Conservation (phyloP, 2,113 vertebrate genomes). For the Lathamus discolor region DNA sequence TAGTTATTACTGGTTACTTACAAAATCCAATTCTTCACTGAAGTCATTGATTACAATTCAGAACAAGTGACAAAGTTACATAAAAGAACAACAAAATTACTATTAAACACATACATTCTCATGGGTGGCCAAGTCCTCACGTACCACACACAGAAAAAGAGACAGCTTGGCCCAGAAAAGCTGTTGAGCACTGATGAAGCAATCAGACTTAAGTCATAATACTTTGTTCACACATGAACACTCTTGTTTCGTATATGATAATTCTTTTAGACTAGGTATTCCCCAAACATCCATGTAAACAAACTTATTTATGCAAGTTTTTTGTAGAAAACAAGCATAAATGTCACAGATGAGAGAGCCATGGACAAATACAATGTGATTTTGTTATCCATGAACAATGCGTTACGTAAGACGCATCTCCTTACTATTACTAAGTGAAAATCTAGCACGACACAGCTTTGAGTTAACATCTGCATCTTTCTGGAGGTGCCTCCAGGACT, state of each 20-base stretch:
- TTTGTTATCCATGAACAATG: background rate
- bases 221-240: background rate
- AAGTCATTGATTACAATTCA: background rate
- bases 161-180: background rate
- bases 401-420: background rate
- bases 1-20: background rate
- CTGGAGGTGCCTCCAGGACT: background rate
- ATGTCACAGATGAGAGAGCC: background rate
- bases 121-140: background rate
- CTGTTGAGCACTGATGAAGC: background rate
- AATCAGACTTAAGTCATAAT: background rate
- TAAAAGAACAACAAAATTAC: background rate
- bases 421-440: background rate
- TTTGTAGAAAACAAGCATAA: background rate
- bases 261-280: background rate
- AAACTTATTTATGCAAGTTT: background rate
- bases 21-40: background rate
- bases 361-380: background rate
- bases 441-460: background rate
- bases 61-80: background rate
- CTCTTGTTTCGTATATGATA: background rate
- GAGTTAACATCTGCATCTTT: background rate
- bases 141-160: background rate
- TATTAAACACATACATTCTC: background rate
- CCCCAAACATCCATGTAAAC: background rate